Conservation (phyloP, 1,140 invertebrate species). For the Drosophila rufa region DNA sequence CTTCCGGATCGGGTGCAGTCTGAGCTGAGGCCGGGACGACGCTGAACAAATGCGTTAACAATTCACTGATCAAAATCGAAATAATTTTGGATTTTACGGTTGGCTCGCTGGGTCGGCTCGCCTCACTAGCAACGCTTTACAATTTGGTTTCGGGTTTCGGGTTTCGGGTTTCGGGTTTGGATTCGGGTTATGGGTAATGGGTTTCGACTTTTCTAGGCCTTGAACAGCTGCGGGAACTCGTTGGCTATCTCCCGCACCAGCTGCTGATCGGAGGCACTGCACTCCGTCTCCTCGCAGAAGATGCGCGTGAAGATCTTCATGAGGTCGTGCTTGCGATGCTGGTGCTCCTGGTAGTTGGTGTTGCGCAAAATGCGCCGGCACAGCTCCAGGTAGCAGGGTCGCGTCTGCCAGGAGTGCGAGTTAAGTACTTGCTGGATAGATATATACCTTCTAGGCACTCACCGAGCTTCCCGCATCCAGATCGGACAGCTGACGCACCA, state of each 20-base stretch:
- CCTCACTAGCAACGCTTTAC: constrained; percentile 80
- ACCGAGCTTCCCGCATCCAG: constrained; percentile 94
- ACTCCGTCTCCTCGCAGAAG: constrained; percentile 91
- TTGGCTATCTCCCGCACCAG: constrained; percentile 92
- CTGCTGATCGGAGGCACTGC: constrained; percentile 90
- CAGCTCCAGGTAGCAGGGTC: constrained; percentile 91
- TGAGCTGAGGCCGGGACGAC: constrained; percentile 3
- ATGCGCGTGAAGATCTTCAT: constrained; percentile 93
- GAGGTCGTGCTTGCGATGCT: constrained; percentile 91
- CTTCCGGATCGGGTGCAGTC: not conserved
- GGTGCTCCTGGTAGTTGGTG: constrained; percentile 91
- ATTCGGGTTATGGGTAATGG: constrained; percentile 11
- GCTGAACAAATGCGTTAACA: constrained; percentile 39
- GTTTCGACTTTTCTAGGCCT: constrained; percentile 85
- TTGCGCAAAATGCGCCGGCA: constrained; percentile 91
- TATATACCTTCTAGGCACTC: constrained; percentile 59
- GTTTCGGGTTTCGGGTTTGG: constrained; percentile 7
- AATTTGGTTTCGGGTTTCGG: constrained; percentile 51
- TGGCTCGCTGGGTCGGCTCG: constrained; percentile 63
- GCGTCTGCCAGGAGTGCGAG: constrained; percentile 86
- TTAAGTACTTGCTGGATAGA: not conserved
- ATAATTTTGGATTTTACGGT: constrained; percentile 41
- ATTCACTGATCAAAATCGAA: constrained; percentile 46
- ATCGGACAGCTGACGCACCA: constrained; percentile 94
- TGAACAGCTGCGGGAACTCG: constrained; percentile 93